A percentile compares a stretch with the other conserved stretches of the same genome.
These are phyloP conservation scores for Drosophila bocki DNA, from an alignment of 1,140 invertebrate genomes.

Conservation along the genomic window DNA sequence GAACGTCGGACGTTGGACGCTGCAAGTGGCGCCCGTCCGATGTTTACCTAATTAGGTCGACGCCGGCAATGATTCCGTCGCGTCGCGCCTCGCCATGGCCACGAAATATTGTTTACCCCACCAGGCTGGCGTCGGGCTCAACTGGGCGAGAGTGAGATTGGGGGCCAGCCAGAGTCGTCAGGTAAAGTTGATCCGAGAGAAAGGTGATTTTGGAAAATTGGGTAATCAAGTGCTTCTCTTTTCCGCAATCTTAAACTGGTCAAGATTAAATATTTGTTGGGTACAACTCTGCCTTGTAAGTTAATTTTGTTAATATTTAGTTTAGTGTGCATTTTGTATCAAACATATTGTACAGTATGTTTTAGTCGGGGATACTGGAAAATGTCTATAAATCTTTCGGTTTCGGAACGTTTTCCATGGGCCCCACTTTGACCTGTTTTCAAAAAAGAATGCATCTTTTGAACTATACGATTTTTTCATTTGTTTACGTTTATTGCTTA, in stretches of 20 bases:
- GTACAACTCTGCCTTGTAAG: neutral
- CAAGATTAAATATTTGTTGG: constrained; percentile 1
- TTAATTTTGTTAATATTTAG: neutral
- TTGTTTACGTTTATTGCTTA: neutral
- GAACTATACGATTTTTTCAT: neutral
- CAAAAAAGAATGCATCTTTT: neutral
- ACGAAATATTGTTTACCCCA: constrained; percentile 51
- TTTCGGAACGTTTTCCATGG: neutral
- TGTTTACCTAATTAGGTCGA: constrained; percentile 74
- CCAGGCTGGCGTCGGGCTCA: constrained; percentile 38
- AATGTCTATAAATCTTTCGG: neutral
- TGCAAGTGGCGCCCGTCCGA: constrained; percentile 68
- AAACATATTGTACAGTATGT: neutral
- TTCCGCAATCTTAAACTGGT: constrained; percentile 11
- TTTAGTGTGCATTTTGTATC: neutral
- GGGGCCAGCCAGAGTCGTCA: constrained; percentile 6
- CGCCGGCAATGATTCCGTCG: constrained; percentile 40
- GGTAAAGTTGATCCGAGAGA: constrained; percentile 29
- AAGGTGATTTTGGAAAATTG: constrained; percentile 28
- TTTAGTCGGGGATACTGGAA: neutral
- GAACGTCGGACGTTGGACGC: constrained; percentile 35
- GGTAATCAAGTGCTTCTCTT: constrained; percentile 8
- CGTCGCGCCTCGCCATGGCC: constrained; percentile 58
- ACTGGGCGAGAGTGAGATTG: constrained; percentile 24
- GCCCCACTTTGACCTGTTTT: neutral